Base-by-base conservation (phyloP, 2,888 invertebrate species). In the Stenotaenia linearis region DNA sequence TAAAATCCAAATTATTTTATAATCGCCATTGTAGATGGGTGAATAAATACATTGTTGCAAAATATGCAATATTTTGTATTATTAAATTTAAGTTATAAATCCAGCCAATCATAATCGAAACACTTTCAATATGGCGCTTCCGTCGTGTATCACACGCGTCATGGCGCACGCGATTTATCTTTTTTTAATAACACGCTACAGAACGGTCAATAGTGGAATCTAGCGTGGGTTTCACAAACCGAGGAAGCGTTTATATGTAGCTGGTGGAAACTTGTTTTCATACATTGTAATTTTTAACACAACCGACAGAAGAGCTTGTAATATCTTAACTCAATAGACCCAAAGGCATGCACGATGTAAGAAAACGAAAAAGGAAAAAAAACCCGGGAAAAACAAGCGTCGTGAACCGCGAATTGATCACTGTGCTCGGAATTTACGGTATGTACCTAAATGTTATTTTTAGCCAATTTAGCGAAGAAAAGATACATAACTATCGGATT, bases 231-330 rank as follows among this genome's bases (percentile, higher is more conserved):
- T 23, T 56, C 9, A 4, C 56, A 7, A 56, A 69, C 28, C 25
- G n/a, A 28, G 10, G n/a, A 28, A 69, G 69, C 69, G 69, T 69
- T 69, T 69, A 69, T 69, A 69, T 69, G 69, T 69, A 69, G 23
- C 12, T 15, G 9, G 69, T 69, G n/a, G n/a, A 12, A 10, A 18
- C 9, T 56, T 69, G 69, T n/a, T 69, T 28, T 69, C 69, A 69
- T n/a, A 69, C 69, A 69, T 69, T 69, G 69, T 69, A 25, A 50
- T 50, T 50, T 50, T 50, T 40, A 1, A 15, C 12, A 50, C 18
- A 18, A 18, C 18, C 18, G 4, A 4, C 5, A 50, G n/a, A 50
- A 50, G 50, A 18, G 4, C 1, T n/a, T n/a, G n/a, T 18, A 50
- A 50, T 50, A 50, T 50, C 7, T 18, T 50, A 7, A 18, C 4